phyloP scores from a whole-genome alignment of 2,113 vertebrate species.

The Atherinomorus stipes region DNA sequence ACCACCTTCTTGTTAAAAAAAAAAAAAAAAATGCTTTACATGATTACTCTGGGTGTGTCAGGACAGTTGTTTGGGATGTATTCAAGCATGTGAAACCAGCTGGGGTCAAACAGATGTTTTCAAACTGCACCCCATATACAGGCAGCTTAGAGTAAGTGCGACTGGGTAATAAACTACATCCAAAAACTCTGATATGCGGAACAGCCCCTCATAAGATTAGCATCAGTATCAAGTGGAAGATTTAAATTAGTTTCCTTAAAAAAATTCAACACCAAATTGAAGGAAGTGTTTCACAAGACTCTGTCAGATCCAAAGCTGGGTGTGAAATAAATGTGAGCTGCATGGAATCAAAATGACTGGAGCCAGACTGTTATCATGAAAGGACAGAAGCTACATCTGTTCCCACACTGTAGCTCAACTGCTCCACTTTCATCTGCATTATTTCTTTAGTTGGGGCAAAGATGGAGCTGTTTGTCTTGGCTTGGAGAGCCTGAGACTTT shows the following conservation, averaged over 20 bases:
- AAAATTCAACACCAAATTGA: constrained; percentile 23
- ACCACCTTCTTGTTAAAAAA: constrained; percentile 20
- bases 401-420: constrained; percentile 43
- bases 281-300: constrained; percentile 19
- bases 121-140: constrained; percentile 16
- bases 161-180: constrained; percentile 19
- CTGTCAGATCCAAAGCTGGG: constrained; percentile 15
- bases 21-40: not conserved
- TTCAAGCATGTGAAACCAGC: constrained; percentile 28
- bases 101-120: constrained; percentile 64
- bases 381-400: constrained; percentile 42
- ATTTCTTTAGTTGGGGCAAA: constrained; percentile 49
- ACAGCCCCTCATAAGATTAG: constrained; percentile 42
- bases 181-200: constrained; percentile 10
- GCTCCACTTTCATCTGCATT: constrained; percentile 50
- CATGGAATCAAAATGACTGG: constrained; percentile 29
- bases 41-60: constrained; percentile 27
- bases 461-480: constrained; percentile 72
- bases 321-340: constrained; percentile 53
- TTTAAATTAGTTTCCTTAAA: constrained; percentile 40
- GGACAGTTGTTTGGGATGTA: constrained; percentile 38
- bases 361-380: constrained; percentile 32
- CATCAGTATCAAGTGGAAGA: constrained; percentile 37
- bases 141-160: constrained; percentile 12
- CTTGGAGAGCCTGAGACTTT: constrained; percentile 29